Evolutionary conservation across 2,113 vertebrate genomes (phyloP).

Genomic region (Climacteris rufus): DNA sequence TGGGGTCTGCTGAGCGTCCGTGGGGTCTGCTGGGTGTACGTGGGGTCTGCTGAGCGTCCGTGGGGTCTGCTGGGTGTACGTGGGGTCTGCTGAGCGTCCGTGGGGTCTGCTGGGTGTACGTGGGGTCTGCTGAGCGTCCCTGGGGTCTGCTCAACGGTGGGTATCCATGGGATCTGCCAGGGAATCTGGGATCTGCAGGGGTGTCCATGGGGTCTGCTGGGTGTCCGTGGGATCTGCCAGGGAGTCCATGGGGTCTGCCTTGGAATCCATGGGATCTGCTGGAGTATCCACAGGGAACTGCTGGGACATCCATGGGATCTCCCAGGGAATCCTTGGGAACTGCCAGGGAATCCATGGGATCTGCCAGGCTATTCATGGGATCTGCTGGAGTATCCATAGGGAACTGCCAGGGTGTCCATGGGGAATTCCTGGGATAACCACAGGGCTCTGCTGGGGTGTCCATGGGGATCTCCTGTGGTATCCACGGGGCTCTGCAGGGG

Average conservation of each 20-base stretch:
- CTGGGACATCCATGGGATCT: rapidly evolving
- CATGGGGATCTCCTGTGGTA: rapidly evolving
- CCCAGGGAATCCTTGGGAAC: neutral
- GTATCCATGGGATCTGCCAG: neutral
- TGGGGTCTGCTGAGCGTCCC: neutral
- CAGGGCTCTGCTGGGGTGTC: no score
- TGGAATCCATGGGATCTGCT: neutral
- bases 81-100: neutral
- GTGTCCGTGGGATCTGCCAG: neutral
- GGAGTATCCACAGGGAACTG: neutral
- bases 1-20: no score
- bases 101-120: neutral
- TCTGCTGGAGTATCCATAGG: rapidly evolving
- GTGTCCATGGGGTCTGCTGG: neutral
- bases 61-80: neutral
- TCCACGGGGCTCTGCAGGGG: neutral
- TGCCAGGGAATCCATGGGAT: neutral
- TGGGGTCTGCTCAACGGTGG: conserved; percentile 76
- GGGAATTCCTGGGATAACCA: neutral
- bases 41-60: no score
- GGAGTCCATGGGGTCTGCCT: no score
- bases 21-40: neutral
- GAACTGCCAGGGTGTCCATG: rapidly evolving
- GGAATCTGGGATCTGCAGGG: neutral
- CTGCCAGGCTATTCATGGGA: neutral